Evolutionary conservation across 1,140 invertebrate species (phyloP), one percentile per base, ranked within the genome.

Genomic region (Arctopsyche grandis): DNA sequence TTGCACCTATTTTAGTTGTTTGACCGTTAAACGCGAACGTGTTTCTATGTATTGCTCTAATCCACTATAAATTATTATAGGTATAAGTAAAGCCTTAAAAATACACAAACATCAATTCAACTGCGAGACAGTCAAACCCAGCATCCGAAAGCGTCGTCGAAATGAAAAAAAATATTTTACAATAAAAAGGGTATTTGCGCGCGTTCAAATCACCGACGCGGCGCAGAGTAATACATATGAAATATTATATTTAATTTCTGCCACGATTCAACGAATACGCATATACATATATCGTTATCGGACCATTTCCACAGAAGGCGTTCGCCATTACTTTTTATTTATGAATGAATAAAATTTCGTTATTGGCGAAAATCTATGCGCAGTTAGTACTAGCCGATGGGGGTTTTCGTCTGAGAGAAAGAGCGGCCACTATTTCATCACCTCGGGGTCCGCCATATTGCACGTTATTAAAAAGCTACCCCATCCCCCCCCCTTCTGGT

Each of bases 401-500:
- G n/a, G 43, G 44, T 74, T 43, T 22, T 22, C 71, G 70, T 16
- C 38, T 48, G 12, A 5, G 38, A 16, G 22, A 56, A 66, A 66
- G 29, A 12, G 12, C 22, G 19, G 38, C 44, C 60, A 81, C 77
- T 79, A 79, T 81, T 81, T 81, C 77, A 81, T 63, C n/a, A 44
- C 66, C n/a, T 21, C 58, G 43, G 66, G 43, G 73, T 29, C 52
- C 66, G 77, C 66, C 74, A 77, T 81, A 79, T 77, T 79, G 66
- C 74, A 43, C 77, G 80, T 79, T 81, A 81, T 81, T 81, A 81
- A 81, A 81, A 81, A 81, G 46, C 29, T 74, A 14, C 48, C 12
- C 48, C 48, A 5, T 12, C 16, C 16, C 10, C 16, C 48, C 48
- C 48, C 16, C 29, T 4, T n/a, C n/a, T n/a, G n/a, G n/a, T n/a